A percentile compares a stretch with the other conserved stretches of the same genome.
These are phyloP conservation scores for Electrophaes corylata DNA, from an alignment of 2,888 invertebrate genomes.

Conservation along the genomic window DNA sequence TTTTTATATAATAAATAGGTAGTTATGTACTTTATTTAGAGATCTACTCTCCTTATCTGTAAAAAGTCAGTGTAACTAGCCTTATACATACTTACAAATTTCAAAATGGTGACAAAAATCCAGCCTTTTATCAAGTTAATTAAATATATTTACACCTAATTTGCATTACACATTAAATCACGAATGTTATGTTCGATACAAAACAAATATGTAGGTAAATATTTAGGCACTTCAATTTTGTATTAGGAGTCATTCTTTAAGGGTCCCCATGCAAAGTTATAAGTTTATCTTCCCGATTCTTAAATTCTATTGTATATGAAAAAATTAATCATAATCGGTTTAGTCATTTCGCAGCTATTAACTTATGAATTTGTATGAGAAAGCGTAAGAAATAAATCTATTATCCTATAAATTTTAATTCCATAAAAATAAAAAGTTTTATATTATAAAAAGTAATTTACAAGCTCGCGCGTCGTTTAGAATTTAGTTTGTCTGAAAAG, in stretches of 20 bases:
- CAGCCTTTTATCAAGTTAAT: slow-evolving; percentile 38
- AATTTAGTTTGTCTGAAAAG: slow-evolving; percentile 61
- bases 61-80: slow-evolving; percentile 41
- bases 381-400: background rate
- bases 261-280: too few relatives aligned
- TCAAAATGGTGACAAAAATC: slow-evolving; percentile 36
- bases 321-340: too few relatives aligned
- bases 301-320: too few relatives aligned
- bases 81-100: slow-evolving; percentile 36
- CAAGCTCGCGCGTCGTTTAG: slow-evolving; percentile 35
- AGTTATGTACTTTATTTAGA: slow-evolving; percentile 59
- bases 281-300: too few relatives aligned
- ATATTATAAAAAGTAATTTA: slow-evolving; percentile 9
- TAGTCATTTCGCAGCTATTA: too few relatives aligned
- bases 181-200: too few relatives aligned
- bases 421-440: background rate
- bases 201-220: too few relatives aligned
- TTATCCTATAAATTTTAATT: background rate
- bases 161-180: slow-evolving; percentile 47
- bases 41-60: slow-evolving; percentile 59
- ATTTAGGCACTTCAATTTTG: too few relatives aligned
- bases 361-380: too few relatives aligned
- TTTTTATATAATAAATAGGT: slow-evolving; percentile 46
- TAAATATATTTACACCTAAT: slow-evolving; percentile 44
- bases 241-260: too few relatives aligned